Conservation (phyloP, 2,888 invertebrate genomes). For the Drosophila antonietae region DNA sequence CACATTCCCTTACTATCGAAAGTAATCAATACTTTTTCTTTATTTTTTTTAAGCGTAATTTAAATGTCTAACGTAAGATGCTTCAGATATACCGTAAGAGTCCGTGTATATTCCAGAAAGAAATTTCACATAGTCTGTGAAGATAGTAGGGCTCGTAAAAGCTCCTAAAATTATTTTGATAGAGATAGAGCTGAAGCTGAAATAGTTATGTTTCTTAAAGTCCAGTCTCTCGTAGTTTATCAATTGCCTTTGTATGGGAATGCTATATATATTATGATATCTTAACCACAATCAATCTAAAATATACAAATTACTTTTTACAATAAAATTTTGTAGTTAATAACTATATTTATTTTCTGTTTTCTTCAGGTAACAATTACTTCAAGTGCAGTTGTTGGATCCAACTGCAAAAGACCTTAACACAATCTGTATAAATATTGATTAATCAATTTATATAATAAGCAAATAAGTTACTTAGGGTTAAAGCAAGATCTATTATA, state of each 20-base stretch:
- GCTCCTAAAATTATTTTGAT: not conserved
- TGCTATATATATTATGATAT: too few species aligned
- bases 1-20: too few species aligned
- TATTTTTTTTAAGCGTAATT: too few species aligned
- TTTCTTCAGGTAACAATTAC: slow-evolving; percentile 17
- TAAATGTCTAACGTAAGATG: too few species aligned
- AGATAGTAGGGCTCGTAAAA: not conserved
- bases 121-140: not conserved
- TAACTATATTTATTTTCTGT: not conserved
- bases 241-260: too few species aligned
- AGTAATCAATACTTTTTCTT: too few species aligned
- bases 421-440: slow-evolving; percentile 18
- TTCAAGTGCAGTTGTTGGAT: not conserved
- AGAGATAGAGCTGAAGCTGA: not conserved
- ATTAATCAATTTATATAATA: slow-evolving; percentile 2
- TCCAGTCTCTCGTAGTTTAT: too few species aligned
- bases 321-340: not conserved
- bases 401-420: not conserved
- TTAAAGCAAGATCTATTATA: slow-evolving; percentile 13
- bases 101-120: too few species aligned
- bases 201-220: too few species aligned
- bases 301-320: too few species aligned
- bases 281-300: too few species aligned
- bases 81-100: too few species aligned
- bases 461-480: not conserved